A percentile compares a stretch with the other conserved stretches of the same genome.
Evolutionary conservation across 2,888 invertebrate genomes (phyloP).

Genomic region (Chrysopilus asiliformis): DNA sequence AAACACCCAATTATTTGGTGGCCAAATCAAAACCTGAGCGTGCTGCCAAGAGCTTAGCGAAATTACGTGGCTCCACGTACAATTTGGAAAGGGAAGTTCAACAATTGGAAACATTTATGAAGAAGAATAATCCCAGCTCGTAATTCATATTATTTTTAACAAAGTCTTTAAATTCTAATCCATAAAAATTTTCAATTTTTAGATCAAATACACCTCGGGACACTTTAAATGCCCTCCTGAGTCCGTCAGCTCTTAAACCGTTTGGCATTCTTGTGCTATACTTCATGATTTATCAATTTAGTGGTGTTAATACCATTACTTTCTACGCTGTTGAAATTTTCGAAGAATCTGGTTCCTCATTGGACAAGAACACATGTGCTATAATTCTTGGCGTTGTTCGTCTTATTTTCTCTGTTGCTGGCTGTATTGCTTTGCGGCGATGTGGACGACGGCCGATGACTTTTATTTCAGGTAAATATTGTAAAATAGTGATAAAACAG

Average conservation of each 20-base stretch:
- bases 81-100: conserved; percentile 49
- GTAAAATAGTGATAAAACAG: too few species aligned
- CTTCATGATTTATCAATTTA: conserved; percentile 57
- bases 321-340: conserved; percentile 57
- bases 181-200: too few species aligned
- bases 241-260: conserved; percentile 50
- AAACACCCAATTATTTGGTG: conserved; percentile 58
- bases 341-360: conserved; percentile 42
- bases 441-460: conserved; percentile 50
- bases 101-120: conserved; percentile 44
- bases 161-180: too few species aligned
- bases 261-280: conserved; percentile 47
- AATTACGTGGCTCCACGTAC: conserved; percentile 47
- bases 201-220: conserved; percentile 29
- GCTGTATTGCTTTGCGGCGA: conserved; percentile 45
- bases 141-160: too few species aligned
- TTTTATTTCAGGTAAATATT: conserved; percentile 45
- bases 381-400: conserved; percentile 47
- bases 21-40: conserved; percentile 44
- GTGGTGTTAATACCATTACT: conserved; percentile 54
- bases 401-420: conserved; percentile 46
- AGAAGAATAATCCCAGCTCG: conserved; percentile 50
- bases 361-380: conserved; percentile 46
- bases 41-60: conserved; percentile 44
- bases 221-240: conserved; percentile 41